Conservation (phyloP, 2,113 vertebrate species). For the Candoia aspera region DNA sequence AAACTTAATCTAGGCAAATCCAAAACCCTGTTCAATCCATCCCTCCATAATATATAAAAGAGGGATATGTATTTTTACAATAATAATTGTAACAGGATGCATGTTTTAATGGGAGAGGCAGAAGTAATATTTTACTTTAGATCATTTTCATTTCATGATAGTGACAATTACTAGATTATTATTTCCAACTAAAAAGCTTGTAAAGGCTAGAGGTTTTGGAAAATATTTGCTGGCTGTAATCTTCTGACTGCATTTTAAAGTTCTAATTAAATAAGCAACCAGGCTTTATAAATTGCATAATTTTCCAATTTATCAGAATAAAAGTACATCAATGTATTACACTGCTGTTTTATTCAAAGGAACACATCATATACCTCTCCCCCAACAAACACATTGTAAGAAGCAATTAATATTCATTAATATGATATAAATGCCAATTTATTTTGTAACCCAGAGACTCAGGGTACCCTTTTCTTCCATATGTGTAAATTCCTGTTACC, state of each 20-base stretch:
- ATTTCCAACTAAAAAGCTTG: not conserved
- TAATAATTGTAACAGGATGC: no score
- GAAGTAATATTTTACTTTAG: no score
- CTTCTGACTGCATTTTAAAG: slow-evolving; percentile 41
- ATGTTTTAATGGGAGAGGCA: not conserved
- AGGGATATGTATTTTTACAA: no score
- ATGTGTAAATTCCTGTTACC: slow-evolving; percentile 36
- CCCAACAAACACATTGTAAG: slow-evolving; percentile 64
- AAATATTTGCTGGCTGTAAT: slow-evolving; percentile 37
- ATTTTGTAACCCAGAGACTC: slow-evolving; percentile 61
- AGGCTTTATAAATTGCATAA: slow-evolving; percentile 53
- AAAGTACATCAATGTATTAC: slow-evolving; percentile 57
- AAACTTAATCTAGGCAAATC: not conserved
- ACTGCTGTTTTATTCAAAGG: slow-evolving; percentile 49
- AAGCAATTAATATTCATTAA: slow-evolving; percentile 75
- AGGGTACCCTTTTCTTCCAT: slow-evolving; percentile 54
- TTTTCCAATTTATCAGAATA: slow-evolving; percentile 56
- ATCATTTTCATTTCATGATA: no score
- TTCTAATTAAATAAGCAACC: slow-evolving; percentile 53
- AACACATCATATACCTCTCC: slow-evolving; percentile 31
- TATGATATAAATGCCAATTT: slow-evolving; percentile 73
- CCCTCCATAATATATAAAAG: no score
- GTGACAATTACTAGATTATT: no score
- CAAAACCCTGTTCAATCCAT: no score
- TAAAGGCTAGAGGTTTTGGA: slow-evolving; percentile 20